These are phyloP conservation scores for Phengaris arion DNA, from an alignment of 2,888 invertebrate species.

Conservation along the genomic window DNA sequence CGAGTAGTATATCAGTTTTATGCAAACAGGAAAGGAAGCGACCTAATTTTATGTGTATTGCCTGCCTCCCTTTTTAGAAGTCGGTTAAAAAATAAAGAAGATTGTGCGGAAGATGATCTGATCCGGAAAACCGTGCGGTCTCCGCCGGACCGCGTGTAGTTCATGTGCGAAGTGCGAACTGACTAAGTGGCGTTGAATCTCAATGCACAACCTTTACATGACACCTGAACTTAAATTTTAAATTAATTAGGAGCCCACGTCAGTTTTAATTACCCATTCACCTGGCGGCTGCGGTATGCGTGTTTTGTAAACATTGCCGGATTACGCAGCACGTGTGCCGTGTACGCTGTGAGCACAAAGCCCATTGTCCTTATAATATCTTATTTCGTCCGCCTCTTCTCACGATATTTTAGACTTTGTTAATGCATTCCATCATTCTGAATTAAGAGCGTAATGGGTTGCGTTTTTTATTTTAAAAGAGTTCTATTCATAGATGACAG, in stretches of 20 bases:
- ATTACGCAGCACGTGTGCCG: conserved; percentile 21
- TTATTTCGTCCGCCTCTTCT: conserved; percentile 15
- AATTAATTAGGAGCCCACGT: not conserved
- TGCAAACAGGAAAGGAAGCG: no score
- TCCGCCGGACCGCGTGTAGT: no score
- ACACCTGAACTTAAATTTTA: not conserved
- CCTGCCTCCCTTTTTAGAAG: no score
- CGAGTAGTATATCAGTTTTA: no score
- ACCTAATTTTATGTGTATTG: no score
- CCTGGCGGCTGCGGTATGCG: not conserved
- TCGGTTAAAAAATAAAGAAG: no score
- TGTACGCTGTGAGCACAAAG: not conserved
- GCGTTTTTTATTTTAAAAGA: conserved; percentile 15
- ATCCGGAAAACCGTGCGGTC: no score
- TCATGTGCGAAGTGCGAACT: no score
- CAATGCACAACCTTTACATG: no score
- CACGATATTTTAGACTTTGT: conserved; percentile 23
- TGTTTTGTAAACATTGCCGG: conserved; percentile 23
- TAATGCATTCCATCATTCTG: conserved; percentile 24
- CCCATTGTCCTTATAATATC: conserved; percentile 27
- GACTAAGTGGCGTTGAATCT: no score
- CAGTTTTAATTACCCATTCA: not conserved
- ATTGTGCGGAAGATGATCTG: no score
- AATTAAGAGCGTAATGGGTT: conserved; percentile 1
- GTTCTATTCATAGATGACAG: conserved; percentile 11